phyloP scores from a whole-genome alignment of 2,888 invertebrate species.

The Acleris laterana region DNA sequence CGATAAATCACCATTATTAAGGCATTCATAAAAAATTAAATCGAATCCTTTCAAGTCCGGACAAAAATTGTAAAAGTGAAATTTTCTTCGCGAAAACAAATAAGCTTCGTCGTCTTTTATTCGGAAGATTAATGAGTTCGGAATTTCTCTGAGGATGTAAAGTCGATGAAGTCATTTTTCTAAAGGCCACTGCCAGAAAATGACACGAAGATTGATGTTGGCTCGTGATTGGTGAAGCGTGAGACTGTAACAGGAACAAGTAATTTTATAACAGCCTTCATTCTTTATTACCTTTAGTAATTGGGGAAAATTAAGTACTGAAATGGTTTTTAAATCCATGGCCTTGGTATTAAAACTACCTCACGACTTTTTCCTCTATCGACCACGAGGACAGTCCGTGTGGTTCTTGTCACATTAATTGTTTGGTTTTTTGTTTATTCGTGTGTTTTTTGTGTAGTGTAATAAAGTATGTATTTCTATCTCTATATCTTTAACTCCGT shows the following conservation, averaged over 20 bases:
- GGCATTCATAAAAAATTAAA: conserved; percentile 15
- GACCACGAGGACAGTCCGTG: no score
- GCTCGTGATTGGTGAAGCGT: conserved; percentile 35
- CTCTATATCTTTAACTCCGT: no score
- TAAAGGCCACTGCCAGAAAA: conserved; percentile 72
- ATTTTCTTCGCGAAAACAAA: conserved; percentile 55
- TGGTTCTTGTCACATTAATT: no score
- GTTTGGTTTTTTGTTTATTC: no score
- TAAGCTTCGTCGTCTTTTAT: conserved; percentile 57
- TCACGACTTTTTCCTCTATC: no score
- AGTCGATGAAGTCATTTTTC: conserved; percentile 78
- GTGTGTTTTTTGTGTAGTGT: no score
- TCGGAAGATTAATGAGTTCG: conserved; percentile 70
- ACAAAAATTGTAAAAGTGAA: conserved; percentile 53
- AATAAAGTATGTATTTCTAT: no score
- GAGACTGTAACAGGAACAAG: conserved; percentile 31
- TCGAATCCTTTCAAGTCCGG: conserved; percentile 21
- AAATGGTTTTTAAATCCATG: no score
- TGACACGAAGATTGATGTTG: conserved; percentile 73
- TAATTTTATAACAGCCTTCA: conserved; percentile 27
- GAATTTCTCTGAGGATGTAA: conserved; percentile 68
- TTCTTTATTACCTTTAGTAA: background rate
- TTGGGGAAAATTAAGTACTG: no score
- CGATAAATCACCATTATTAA: conserved; percentile 19
- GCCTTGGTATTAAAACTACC: no score